Evolutionary conservation across 2,888 invertebrate genomes (phyloP).

Genomic region (Drosophila mettleri): DNA sequence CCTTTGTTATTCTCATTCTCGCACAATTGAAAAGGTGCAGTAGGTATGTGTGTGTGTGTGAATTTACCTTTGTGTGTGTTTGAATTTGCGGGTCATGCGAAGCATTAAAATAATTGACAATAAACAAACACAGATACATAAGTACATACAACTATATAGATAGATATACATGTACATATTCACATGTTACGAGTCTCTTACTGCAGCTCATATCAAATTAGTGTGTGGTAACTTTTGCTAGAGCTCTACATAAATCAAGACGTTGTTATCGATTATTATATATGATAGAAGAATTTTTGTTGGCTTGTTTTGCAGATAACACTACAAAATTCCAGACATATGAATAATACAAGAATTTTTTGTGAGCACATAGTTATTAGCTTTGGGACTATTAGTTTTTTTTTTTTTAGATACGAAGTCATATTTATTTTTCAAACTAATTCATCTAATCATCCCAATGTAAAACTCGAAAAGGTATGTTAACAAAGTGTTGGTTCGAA

Average conservation of each 20-base stretch:
- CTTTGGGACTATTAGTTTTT: background rate
- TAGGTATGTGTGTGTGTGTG: background rate
- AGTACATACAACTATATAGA: background rate
- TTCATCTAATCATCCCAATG: background rate
- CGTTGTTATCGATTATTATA: conserved; percentile 9
- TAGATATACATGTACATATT: background rate
- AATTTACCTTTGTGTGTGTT: background rate
- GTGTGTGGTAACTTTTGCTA: conserved; percentile 3
- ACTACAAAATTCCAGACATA: conserved; percentile 6
- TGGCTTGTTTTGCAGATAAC: conserved; percentile 7
- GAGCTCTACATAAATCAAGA: conserved; percentile 6
- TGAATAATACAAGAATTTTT: background rate
- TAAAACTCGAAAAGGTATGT: too few species aligned
- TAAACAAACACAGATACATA: conserved; percentile 6
- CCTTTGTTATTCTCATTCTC: conserved; percentile 15
- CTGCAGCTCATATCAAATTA: background rate
- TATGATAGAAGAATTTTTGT: conserved; percentile 3
- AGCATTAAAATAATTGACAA: conserved; percentile 25
- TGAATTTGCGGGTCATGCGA: conserved; percentile 18
- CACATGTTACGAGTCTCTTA: background rate
- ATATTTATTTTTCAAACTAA: background rate
- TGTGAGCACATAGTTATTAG: background rate
- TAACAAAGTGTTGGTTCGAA: too few species aligned
- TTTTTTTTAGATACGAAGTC: background rate
- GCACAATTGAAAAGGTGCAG: conserved; percentile 29